phyloP scores from a whole-genome alignment of 2,888 invertebrate species.

The Micoletzkya japonica region DNA sequence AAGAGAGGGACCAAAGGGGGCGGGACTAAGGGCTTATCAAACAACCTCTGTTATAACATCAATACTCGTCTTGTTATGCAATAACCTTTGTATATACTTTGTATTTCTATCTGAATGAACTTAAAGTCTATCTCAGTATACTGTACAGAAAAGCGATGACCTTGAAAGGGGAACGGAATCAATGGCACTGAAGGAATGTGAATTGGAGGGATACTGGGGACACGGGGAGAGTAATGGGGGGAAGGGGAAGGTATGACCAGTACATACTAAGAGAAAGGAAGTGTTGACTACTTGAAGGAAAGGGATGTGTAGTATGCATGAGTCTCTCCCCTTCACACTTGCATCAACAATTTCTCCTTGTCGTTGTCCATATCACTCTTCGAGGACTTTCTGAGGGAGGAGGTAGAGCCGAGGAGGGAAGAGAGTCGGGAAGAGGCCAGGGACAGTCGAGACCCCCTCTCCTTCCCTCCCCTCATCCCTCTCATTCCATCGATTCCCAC shows the following conservation, averaged over 20 bases:
- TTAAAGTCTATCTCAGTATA: no score
- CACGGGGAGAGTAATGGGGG: background rate
- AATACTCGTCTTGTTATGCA: no score
- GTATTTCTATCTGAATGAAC: no score
- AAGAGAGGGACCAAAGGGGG: background rate
- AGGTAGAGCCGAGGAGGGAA: constrained; percentile 14
- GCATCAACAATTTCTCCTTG: constrained; percentile 20
- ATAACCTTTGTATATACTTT: no score
- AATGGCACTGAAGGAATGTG: background rate
- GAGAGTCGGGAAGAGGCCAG: constrained; percentile 4
- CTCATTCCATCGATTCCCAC: background rate
- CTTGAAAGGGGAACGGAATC: no score
- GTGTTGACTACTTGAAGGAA: no score
- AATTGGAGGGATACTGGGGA: background rate
- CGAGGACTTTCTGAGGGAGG: constrained; percentile 7
- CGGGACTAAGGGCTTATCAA: background rate
- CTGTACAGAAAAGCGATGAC: no score
- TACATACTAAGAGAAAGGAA: no score
- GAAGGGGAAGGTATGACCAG: no score
- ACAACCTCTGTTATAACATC: no score
- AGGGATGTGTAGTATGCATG: no score
- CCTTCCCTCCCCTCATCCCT: background rate
- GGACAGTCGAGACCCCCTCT: constrained; percentile 2
- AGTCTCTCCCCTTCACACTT: no score
- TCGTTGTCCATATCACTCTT: constrained; percentile 2